Evolutionary conservation across 92 coral and sea anemone species (phyloP).

Genomic region (Metridium senile): DNA sequence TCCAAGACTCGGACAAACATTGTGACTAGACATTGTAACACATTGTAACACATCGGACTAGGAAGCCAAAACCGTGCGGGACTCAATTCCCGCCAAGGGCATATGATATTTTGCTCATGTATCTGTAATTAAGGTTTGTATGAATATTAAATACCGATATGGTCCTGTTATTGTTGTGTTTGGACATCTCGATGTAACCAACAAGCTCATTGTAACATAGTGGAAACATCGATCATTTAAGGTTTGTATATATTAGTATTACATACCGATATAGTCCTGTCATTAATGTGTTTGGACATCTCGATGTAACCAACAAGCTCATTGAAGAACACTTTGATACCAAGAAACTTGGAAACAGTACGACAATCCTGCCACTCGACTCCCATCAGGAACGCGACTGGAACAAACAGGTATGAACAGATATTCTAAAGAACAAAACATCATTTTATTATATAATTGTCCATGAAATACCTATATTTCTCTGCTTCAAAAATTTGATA

Average conservation of each 20-base stretch:
- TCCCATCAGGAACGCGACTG: conserved; percentile 92
- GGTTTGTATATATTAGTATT: too few relatives aligned
- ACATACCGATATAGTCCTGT: conserved; percentile 65
- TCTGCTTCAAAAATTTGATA: too few relatives aligned
- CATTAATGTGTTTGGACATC: conserved; percentile 50
- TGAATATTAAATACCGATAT: conserved; percentile 51
- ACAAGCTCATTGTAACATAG: conserved; percentile 90
- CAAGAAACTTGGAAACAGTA: conserved; percentile 87
- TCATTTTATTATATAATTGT: too few relatives aligned
- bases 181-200: conserved; percentile 73
- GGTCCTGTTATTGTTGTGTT: conserved; percentile 47
- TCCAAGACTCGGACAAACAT: too few relatives aligned
- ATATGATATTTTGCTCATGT: too few relatives aligned
- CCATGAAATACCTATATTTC: too few relatives aligned
- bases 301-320: conserved; percentile 88
- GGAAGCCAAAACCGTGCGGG: too few relatives aligned
- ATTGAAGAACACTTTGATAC: conserved; percentile 88
- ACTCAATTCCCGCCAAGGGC: too few relatives aligned
- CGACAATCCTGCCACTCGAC: conserved; percentile 87
- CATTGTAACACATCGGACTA: too few relatives aligned
- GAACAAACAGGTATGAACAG: conserved; percentile 35
- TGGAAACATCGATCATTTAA: too few relatives aligned
- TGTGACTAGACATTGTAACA: too few relatives aligned
- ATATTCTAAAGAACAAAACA: background rate
- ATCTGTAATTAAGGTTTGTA: too few relatives aligned